Conservation (phyloP, 2,888 invertebrate species). For the Chrysina gloriosa region DNA sequence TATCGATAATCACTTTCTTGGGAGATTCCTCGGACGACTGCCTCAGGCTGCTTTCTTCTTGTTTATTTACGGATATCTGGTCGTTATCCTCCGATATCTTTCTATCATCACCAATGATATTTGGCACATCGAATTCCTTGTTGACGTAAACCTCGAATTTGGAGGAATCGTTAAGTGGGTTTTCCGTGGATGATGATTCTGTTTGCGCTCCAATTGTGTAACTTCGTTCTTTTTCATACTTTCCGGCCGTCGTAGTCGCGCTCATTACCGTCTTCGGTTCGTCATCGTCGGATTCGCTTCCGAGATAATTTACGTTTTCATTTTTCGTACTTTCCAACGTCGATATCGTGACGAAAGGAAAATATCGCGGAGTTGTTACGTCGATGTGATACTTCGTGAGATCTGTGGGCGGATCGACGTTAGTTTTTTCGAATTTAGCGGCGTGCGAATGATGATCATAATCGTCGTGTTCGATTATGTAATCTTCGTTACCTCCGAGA, state of each 20-base stretch:
- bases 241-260: neutral
- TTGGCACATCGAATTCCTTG: neutral
- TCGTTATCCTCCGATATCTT: neutral
- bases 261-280: neutral
- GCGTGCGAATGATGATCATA: neutral
- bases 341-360: neutral
- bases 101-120: neutral
- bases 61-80: neutral
- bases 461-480: neutral
- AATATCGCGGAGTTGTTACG: neutral
- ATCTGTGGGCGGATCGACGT: neutral
- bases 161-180: neutral
- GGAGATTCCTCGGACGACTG: neutral
- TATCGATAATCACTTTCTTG: conserved; percentile 23
- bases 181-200: neutral
- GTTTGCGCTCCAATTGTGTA: neutral
- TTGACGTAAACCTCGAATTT: neutral
- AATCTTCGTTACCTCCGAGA: too few species aligned
- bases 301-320: neutral
- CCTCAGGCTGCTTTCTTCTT: neutral
- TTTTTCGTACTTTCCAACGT: neutral
- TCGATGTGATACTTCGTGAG: neutral
- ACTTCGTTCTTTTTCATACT: neutral
- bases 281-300: neutral
- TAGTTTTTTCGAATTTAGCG: neutral